phyloP scores from a whole-genome alignment of 2,113 vertebrate species.

The Notechis scutatus region DNA sequence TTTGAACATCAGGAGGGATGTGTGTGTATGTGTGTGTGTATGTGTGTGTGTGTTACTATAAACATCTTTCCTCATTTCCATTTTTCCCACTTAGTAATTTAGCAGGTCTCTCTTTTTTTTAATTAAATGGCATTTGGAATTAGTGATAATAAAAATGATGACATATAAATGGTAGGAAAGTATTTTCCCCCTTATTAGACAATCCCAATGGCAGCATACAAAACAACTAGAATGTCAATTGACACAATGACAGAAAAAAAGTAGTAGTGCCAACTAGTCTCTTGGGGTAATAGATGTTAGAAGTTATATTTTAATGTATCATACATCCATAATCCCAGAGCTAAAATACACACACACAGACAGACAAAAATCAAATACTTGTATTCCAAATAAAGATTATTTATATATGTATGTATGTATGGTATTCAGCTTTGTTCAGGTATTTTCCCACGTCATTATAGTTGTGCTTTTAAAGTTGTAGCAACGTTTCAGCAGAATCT shows the following conservation, averaged over 20 bases:
- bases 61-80: background rate
- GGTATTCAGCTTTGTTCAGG: too few relatives aligned
- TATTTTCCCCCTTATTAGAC: conserved; percentile 47
- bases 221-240: conserved; percentile 54
- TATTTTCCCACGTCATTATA: too few relatives aligned
- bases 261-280: conserved; percentile 46
- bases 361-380: background rate
- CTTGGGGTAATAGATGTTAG: conserved; percentile 18
- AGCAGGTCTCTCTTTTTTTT: conserved; percentile 14
- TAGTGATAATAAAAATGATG: conserved; percentile 48
- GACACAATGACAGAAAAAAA: background rate
- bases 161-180: conserved; percentile 44
- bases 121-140: conserved; percentile 26
- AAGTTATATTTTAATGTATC: background rate
- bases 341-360: background rate
- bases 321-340: background rate
- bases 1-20: conserved; percentile 7
- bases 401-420: too few relatives aligned
- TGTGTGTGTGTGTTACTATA: background rate
- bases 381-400: conserved; percentile 38
- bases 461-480: too few relatives aligned
- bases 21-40: background rate
- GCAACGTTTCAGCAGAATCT: too few relatives aligned
- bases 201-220: conserved; percentile 37
- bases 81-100: background rate